Base-by-base conservation (phyloP, 2,113 vertebrate genomes). In the Pandion haliaetus region DNA sequence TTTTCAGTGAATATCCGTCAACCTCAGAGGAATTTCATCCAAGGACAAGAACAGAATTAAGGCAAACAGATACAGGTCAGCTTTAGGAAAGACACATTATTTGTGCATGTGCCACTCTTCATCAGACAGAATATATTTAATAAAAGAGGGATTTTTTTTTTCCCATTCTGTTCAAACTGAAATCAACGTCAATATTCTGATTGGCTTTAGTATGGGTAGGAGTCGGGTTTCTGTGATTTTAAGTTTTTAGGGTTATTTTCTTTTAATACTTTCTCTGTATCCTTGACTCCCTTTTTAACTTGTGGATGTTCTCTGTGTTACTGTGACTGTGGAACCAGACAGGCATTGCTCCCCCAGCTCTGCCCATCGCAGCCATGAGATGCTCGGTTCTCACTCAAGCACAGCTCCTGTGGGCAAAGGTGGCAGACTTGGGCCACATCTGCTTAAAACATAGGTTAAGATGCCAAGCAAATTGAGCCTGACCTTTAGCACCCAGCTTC, bases 1-100 rank as follows among this genome's bases (percentile, higher is more conserved):
- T 74, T 97, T 95, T 95, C 4, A 2, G 70, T 70, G 82, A 93
- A 67, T 77, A 81, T 85, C 87, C 84, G 2, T 96, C 92, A 90
- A 78, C 21, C n/a, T 82, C 80, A 61, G 77, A 86, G 21, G 25
- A 88, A 91, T 96, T 96, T 91, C 34, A 66, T 62, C 70, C 78
- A 52, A 94, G 71, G 86, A 80, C 63, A 62, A 76, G 54, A 87
- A 62, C n/a, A 65, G 66, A 93, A 89, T 82, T 69, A 85, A 90
- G 50, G 45, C 54, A 92, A 85, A 87, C 25, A 82, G 83, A 55
- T 70, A 93, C 1, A 20, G 38, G 59, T 78, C 73, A 91, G 57
- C 47, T 93, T 77, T 81, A 94, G 50, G 89, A 88, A 77, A 44
- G 55, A 61, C 14, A 8, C 25, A 19, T 67, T 90, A 50, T 80